These are phyloP conservation scores for Hyposoter dolosus DNA, from an alignment of 2,888 invertebrate species.

Conservation along the genomic window DNA sequence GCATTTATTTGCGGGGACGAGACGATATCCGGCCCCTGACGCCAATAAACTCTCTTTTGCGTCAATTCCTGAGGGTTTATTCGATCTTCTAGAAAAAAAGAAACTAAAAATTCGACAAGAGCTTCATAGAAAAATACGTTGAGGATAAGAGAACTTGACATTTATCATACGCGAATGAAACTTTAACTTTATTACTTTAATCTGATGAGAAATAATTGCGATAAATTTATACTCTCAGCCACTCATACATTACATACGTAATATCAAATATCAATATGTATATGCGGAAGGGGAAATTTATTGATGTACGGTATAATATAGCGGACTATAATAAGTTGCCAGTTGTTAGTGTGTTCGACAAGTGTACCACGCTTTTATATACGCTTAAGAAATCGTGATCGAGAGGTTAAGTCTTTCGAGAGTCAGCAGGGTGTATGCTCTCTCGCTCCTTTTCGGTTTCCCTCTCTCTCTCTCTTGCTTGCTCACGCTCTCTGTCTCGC, in stretches of 20 bases:
- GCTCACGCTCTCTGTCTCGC: slow-evolving; percentile 47
- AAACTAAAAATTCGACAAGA: background rate
- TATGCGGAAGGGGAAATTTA: slow-evolving; percentile 40
- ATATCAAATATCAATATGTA: slow-evolving; percentile 30
- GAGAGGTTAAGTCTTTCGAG: slow-evolving; percentile 66
- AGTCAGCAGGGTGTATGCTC: slow-evolving; percentile 64
- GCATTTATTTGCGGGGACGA: slow-evolving; percentile 77
- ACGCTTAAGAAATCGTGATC: slow-evolving; percentile 68
- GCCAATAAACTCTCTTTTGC: slow-evolving; percentile 36
- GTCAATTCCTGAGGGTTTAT: slow-evolving; percentile 57
- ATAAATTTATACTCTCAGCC: background rate
- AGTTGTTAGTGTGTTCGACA: slow-evolving; percentile 66
- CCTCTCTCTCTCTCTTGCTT: slow-evolving; percentile 50
- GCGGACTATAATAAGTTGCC: slow-evolving; percentile 55
- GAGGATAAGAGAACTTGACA: background rate
- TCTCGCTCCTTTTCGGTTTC: slow-evolving; percentile 23
- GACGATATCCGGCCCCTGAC: slow-evolving; percentile 54
- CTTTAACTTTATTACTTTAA: background rate
- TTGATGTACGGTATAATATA: slow-evolving; percentile 29
- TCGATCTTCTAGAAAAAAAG: slow-evolving; percentile 12
- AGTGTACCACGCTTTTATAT: slow-evolving; percentile 60
- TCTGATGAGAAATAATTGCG: background rate
- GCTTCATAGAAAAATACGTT: background rate
- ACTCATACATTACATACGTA: background rate
- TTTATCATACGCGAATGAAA: background rate